Base-by-base conservation (phyloP, 2,888 invertebrate genomes). In the Hoplodrina blanda region DNA sequence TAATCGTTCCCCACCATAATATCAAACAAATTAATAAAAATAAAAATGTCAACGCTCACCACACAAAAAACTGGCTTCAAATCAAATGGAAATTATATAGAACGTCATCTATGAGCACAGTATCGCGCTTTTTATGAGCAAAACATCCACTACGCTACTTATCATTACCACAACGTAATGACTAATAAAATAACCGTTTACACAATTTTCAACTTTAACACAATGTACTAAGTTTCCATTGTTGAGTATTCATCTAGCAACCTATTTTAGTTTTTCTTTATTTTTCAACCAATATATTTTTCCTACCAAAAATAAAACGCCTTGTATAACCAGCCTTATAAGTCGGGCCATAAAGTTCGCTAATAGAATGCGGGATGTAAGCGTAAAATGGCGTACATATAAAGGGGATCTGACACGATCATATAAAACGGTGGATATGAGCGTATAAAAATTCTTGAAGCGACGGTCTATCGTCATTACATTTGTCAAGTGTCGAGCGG, bases 401-500 rank as follows among this genome's bases (percentile, higher is more conserved):
- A 91, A 93, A 93, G 91, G 92, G 92, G 92, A 92, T 91, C 88
- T 92, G 91, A 92, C 93, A 92, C 84, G 93, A 85, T 92, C 93
- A 88, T 94, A 94, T 94, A 94, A 94, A 94, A 94, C 91, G 91
- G 89, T 95, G 91, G 93, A 94, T 95, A 95, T 95, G 95, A 94
- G 95, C 88, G 90, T 93, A 95, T 95, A 95, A 95, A 95, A 95
- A 95, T 95, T 95, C 94, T 93, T 92, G 88, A 91, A 92, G 91
- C 91, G 93, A 89, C 91, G 90, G 91, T 89, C 91, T 92, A 92
- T 92, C 91, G 93, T 92, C 94, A 94, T 95, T 92, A 95, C 95
- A 95, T 95, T 95, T 94, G 95, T 95, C 95, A 95, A 94, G 92
- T 94, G 95, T 95, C 95, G 93, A 90, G 84, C 90, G 87, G 94